Evolutionary conservation across 2,797 vertebrate species (phyloP).

Genomic region (Alcedo quadribrachys): DNA sequence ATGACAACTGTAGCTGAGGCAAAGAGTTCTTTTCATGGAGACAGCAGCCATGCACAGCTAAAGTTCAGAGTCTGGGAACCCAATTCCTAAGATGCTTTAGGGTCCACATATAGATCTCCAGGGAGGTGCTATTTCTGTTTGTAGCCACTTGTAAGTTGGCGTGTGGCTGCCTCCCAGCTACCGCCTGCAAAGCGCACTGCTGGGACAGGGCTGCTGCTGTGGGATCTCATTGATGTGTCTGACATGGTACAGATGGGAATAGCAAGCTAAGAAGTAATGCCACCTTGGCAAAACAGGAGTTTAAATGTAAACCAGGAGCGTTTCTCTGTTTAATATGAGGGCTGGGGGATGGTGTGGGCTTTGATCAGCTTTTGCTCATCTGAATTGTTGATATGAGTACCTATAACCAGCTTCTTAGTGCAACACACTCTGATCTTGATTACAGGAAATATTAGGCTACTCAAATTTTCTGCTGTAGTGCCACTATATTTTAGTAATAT

Average conservation of each 20-base stretch:
- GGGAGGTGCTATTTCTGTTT: slow-evolving; percentile 62
- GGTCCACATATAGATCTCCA: slow-evolving; percentile 40
- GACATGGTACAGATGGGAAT: slow-evolving; percentile 34
- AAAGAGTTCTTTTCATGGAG: slow-evolving; percentile 43
- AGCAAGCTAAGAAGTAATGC: not conserved
- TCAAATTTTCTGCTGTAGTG: not conserved
- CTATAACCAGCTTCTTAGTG: not conserved
- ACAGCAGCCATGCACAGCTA: slow-evolving; percentile 16
- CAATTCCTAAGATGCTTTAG: slow-evolving; percentile 29
- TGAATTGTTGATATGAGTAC: not conserved
- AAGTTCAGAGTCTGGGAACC: slow-evolving; percentile 61
- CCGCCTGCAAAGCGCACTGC: slow-evolving; percentile 10
- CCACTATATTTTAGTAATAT: not conserved
- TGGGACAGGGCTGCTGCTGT: slow-evolving; percentile 25
- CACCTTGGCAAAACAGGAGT: not conserved
- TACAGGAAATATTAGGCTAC: not conserved
- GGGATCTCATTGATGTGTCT: slow-evolving; percentile 11
- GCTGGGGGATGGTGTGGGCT: not conserved
- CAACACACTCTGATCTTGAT: not conserved
- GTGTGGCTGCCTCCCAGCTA: slow-evolving; percentile 20
- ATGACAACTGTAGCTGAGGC: slow-evolving; percentile 55
- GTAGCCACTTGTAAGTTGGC: slow-evolving; percentile 23
- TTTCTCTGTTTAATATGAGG: not conserved
- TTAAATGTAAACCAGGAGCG: not conserved
- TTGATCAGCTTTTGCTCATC: not conserved